Evolutionary conservation across 2,888 invertebrate species (phyloP).

Genomic region (Apotomis betuletana): DNA sequence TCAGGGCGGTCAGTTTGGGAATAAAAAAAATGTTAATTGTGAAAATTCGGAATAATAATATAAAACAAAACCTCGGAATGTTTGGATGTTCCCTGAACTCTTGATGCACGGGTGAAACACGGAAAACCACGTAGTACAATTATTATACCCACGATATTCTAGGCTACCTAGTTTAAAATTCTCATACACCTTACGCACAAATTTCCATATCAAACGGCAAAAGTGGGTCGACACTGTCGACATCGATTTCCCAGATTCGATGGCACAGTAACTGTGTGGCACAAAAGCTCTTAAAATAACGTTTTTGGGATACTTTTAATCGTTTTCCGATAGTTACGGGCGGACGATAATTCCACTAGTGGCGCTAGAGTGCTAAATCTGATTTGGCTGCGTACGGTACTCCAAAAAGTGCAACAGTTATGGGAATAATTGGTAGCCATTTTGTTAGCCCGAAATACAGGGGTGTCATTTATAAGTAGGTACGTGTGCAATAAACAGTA

Average conservation of each 20-base stretch:
- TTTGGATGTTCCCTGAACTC: no score
- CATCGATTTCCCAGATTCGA: conserved; percentile 10
- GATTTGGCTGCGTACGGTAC: neutral
- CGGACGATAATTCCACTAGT: conserved; percentile 9
- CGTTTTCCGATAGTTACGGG: conserved; percentile 26
- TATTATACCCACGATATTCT: no score
- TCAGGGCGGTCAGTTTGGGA: no score
- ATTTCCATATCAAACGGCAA: conserved; percentile 19
- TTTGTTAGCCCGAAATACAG: no score
- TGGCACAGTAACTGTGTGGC: conserved; percentile 8
- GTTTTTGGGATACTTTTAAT: conserved; percentile 28
- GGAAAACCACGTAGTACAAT: no score
- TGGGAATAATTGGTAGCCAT: no score
- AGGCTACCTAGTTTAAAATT: neutral
- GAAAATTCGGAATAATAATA: no score
- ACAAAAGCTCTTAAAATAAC: conserved; percentile 29
- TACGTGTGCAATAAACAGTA: no score
- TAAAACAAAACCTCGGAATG: no score
- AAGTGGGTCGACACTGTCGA: neutral
- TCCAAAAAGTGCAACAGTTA: neutral
- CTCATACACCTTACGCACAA: conserved; percentile 1
- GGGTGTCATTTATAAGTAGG: no score
- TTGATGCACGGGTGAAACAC: no score
- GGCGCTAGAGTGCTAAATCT: conserved; percentile 13
- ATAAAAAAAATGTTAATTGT: no score